Base-by-base conservation (phyloP, 1,140 invertebrate species). In the Papilio aristodemus region DNA sequence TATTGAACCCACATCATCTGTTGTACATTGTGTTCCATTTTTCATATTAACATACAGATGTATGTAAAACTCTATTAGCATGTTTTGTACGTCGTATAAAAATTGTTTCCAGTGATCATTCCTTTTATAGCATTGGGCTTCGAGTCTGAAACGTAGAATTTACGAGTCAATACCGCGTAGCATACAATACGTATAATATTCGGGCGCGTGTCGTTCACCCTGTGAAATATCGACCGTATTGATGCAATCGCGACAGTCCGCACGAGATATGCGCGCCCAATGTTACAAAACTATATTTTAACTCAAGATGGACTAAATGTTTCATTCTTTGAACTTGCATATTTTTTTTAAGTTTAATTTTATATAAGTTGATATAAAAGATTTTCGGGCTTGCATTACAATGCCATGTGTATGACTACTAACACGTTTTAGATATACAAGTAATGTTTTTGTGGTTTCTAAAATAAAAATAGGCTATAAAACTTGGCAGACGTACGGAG, bases 81-180 rank as follows among this genome's bases (percentile, higher is more conserved):
- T 13, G 38, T 39, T 39, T 13, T 0, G 75, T 71, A 72, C 71
- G 68, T 75, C n/a, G 76, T 71, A 77, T 74, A 74, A 64, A 73
- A 77, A 79, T 75, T 76, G 73, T 36, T 32, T 64, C 69, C n/a
- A n/a, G 58, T 72, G 74, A 78, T 75, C 72, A 74, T 83, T 75
- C 72, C 57, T 62, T 83, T 77, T 79, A 80, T 76, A 75, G 77
- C 73, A 68, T 67, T 64, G 67, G 68, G 67, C 14, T 7, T 67
- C 68, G 66, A 59, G 54, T 63, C 68, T 69, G 66, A 39, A 70
- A 77, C 74, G 70, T 71, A 75, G 62, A 71, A 78, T 78, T 80
- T 78, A 80, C 78, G 64, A 68, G 73, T 79, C 75, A 76, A 81
- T 83, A 77, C 74, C 60, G 36, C 67, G 41, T 43, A 41, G 32